Evolutionary conservation across 1,140 invertebrate species (phyloP).

Genomic region (Lepidotrigona ventralis): DNA sequence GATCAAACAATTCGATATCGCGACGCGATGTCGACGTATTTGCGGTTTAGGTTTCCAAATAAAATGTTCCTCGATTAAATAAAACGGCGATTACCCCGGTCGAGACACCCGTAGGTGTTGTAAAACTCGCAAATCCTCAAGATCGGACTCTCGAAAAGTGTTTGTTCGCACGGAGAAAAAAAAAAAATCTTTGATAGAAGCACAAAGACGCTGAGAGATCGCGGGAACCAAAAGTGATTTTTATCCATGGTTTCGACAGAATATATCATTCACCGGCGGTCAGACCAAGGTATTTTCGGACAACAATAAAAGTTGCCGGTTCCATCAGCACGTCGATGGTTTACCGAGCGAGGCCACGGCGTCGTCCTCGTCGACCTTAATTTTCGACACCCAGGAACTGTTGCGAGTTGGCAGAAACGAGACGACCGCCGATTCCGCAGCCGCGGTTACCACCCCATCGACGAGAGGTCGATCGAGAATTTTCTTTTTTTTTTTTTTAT

Average conservation of each 20-base stretch:
- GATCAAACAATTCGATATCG: neutral
- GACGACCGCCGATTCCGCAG: neutral
- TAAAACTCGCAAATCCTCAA: no score
- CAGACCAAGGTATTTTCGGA: conserved; percentile 13
- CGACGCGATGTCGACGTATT: neutral
- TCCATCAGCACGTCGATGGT: conserved; percentile 7
- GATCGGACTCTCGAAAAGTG: no score
- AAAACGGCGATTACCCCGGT: neutral
- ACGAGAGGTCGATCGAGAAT: neutral
- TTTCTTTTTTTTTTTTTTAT: neutral
- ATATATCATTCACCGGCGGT: neutral
- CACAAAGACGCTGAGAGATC: neutral
- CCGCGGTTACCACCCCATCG: neutral
- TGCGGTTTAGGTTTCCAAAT: neutral
- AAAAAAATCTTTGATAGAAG: no score
- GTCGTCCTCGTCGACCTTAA: conserved; percentile 25
- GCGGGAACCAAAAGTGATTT: conserved; percentile 14
- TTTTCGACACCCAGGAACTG: neutral
- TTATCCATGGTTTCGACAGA: neutral
- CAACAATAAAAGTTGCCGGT: conserved; percentile 39
- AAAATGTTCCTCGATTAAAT: conserved; percentile 7
- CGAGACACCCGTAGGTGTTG: no score
- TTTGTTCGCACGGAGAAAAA: neutral
- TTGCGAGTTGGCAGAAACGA: neutral
- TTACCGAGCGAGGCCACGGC: neutral